Conservation (phyloP, 2,888 invertebrate species). For the Pollenia angustigena region DNA sequence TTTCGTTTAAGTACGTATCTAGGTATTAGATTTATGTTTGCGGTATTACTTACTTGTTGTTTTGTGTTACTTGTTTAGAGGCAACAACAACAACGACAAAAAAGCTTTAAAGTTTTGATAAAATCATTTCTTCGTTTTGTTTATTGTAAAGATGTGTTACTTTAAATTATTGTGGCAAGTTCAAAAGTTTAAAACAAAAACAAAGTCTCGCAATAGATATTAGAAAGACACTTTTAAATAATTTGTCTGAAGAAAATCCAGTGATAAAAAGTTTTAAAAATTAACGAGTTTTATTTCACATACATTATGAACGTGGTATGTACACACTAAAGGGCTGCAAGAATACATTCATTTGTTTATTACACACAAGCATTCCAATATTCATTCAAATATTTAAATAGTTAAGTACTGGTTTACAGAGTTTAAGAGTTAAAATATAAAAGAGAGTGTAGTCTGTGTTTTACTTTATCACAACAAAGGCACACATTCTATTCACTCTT, state of each 20-base stretch:
- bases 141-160: conserved; percentile 23
- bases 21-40: conserved; percentile 35
- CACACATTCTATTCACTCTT: too few species aligned
- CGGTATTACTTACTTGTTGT: conserved; percentile 19
- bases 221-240: conserved; percentile 7
- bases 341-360: too few species aligned
- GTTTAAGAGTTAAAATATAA: too few species aligned
- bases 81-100: conserved; percentile 21
- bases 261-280: conserved; percentile 13
- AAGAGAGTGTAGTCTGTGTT: too few species aligned
- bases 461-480: too few species aligned
- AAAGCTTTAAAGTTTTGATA: conserved; percentile 56
- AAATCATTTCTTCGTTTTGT: conserved; percentile 23
- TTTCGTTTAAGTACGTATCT: background rate
- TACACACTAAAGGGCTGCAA: too few species aligned
- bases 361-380: too few species aligned
- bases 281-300: background rate
- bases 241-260: background rate
- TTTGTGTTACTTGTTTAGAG: conserved; percentile 13
- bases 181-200: conserved; percentile 36
- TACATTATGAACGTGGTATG: too few species aligned
- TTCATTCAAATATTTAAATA: too few species aligned
- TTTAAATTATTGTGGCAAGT: conserved; percentile 46
- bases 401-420: too few species aligned
- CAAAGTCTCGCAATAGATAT: background rate